Evolutionary conservation across 2,888 invertebrate genomes (phyloP).

Genomic region (Poecilus cupreus): DNA sequence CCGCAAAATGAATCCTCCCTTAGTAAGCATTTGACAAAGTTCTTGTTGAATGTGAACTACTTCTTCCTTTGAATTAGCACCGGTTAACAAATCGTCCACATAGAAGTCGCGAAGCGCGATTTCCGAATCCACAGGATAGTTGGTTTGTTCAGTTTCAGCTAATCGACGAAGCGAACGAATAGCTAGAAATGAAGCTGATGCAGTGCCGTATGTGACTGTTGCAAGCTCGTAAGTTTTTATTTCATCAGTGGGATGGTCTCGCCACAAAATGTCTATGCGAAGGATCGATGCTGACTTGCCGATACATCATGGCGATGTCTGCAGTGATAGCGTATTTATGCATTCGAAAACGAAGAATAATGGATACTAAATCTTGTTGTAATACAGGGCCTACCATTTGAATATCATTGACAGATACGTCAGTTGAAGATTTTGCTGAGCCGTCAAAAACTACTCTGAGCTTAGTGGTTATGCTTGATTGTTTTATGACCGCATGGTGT

Average conservation of each 20-base stretch:
- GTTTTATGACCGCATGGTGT: slow-evolving; percentile 53
- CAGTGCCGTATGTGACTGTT: slow-evolving; percentile 61
- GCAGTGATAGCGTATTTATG: slow-evolving; percentile 6
- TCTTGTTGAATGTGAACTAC: neutral
- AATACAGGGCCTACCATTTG: slow-evolving; percentile 25
- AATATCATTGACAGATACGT: neutral
- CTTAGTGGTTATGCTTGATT: slow-evolving; percentile 53
- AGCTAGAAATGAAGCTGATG: slow-evolving; percentile 61
- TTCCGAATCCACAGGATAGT: slow-evolving; percentile 1
- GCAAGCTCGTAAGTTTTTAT: slow-evolving; percentile 42
- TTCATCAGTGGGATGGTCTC: neutral
- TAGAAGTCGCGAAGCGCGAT: slow-evolving; percentile 14
- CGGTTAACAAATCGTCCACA: slow-evolving; percentile 26
- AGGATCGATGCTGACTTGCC: slow-evolving; percentile 4
- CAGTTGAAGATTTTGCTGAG: slow-evolving; percentile 19
- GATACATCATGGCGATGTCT: slow-evolving; percentile 6
- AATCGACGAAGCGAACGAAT: slow-evolving; percentile 44
- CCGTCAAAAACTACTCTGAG: slow-evolving; percentile 55
- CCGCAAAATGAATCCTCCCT: neutral
- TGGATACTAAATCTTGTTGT: slow-evolving; percentile 29
- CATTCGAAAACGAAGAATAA: slow-evolving; percentile 9
- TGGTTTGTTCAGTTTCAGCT: neutral
- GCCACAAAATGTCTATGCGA: slow-evolving; percentile 15
- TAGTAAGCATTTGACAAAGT: neutral
- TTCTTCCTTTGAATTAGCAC: neutral